Evolutionary conservation across 2,888 invertebrate genomes (phyloP).

Genomic region (Itoplectis maculator): DNA sequence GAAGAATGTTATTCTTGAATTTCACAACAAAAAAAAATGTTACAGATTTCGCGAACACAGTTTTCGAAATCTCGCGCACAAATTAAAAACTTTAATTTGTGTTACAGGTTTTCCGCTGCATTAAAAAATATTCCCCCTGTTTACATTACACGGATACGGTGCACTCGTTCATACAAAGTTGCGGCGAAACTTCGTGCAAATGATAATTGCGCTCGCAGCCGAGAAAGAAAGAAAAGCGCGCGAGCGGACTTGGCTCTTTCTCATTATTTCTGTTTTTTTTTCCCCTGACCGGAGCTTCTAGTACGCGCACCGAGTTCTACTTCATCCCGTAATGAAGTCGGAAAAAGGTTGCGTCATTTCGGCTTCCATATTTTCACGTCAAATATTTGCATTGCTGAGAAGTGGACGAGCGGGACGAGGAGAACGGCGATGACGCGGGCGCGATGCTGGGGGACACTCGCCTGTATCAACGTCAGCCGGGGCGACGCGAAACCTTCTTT

Average conservation of each 20-base stretch:
- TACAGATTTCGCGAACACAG: too few species aligned
- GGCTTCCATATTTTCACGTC: slow-evolving; percentile 45
- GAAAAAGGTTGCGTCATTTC: slow-evolving; percentile 51
- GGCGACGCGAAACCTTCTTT: slow-evolving; percentile 31
- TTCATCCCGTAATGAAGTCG: slow-evolving; percentile 54
- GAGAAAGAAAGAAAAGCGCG: neutral
- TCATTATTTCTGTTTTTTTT: slow-evolving; percentile 17
- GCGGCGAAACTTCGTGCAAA: slow-evolving; percentile 22
- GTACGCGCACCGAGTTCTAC: slow-evolving; percentile 3
- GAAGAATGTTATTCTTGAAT: too few species aligned
- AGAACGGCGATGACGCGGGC: neutral
- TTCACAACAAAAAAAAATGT: too few species aligned
- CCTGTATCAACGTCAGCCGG: slow-evolving; percentile 11
- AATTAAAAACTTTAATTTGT: too few species aligned
- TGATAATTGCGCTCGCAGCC: slow-evolving; percentile 39
- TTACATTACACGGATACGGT: too few species aligned
- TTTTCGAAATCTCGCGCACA: too few species aligned
- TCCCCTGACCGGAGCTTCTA: neutral
- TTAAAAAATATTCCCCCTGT: too few species aligned
- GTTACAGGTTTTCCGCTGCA: too few species aligned
- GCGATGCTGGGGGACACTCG: neutral
- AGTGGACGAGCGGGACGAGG: slow-evolving; percentile 36
- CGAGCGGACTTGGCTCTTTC: neutral
- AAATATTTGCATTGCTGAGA: slow-evolving; percentile 58
- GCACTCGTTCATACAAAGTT: too few species aligned